Percentiles rank a stretch among this genome's conserved stretches.
These are phyloP conservation scores for Falco cherrug DNA, from an alignment of 2,797 vertebrate genomes.

Conservation along the genomic window DNA sequence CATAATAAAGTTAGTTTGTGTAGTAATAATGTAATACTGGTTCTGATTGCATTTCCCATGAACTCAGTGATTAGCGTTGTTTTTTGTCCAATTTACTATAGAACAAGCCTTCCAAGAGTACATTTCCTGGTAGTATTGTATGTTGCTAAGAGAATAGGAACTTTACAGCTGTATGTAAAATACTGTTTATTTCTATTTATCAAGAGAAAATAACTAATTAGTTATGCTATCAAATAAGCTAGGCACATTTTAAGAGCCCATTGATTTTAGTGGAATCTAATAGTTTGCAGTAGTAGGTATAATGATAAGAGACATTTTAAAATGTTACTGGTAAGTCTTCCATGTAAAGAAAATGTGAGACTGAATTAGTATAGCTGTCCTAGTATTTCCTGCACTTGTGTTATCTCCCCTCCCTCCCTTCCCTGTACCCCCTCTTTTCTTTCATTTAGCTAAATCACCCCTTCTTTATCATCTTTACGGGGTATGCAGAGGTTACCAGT, in stretches of 20 bases:
- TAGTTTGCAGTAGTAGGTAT: not conserved
- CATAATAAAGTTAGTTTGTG: not conserved
- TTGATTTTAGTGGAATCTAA: not conserved
- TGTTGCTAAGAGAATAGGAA: not conserved
- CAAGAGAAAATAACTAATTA: not conserved
- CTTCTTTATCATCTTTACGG: not conserved
- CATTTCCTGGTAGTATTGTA: not conserved
- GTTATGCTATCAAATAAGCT: not conserved
- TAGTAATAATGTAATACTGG: not conserved
- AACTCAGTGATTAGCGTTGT: not conserved
- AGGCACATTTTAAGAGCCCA: not conserved
- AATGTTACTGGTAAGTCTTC: not conserved
- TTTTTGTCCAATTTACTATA: not conserved
- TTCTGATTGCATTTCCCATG: not conserved
- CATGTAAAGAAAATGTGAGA: not conserved
- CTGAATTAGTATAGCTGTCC: not conserved
- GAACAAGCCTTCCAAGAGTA: not conserved
- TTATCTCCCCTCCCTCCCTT: not conserved
- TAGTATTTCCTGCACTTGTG: not conserved
- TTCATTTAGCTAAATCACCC: not conserved
- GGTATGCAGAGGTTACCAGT: not conserved
- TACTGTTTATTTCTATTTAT: not conserved
- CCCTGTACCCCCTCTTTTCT: fast-evolving
- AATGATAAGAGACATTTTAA: not conserved
- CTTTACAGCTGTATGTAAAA: not conserved